Base-by-base conservation (phyloP, 2,113 vertebrate genomes). In the Tachysurus vachellii region DNA sequence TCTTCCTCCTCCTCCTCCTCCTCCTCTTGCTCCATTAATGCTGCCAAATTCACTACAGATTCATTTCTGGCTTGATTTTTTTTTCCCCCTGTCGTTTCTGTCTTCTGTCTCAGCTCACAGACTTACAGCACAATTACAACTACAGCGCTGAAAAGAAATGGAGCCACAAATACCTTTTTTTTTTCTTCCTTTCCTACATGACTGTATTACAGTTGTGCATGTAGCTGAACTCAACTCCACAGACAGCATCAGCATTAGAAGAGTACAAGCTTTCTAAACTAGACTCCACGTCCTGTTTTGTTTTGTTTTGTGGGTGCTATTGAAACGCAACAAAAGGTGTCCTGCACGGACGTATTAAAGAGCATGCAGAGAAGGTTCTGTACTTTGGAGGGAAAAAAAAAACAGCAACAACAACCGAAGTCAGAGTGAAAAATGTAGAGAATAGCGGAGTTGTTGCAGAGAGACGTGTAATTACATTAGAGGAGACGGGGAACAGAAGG, bases 381-480 rank as follows among this genome's bases (percentile, higher is more conserved):
- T 36, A 26, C 54, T 31, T 19, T 13, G 5, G 47, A 75, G 14
- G 26, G 28, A 13, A 11, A 19, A 16, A 76, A 6, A 26, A 42
- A 12, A 73, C 8, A 42, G 10, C 21, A 19, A 44, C 11, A 12
- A 16, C 73, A 31, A 28, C 47, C 10, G 50, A 31, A 8, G 56
- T 80, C 47, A 83, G 57, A 87, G 85, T 91, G 70, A 90, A 91
- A 91, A 82, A 88, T 85, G 77, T 91, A 26, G 31, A 21, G 79
- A 81, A 61, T 59, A 81, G 79, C 79, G 87, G 81, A 90, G 93
- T 93, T 92, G 90, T 90, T 86, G 86, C 88, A 89, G 80, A 62
- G 87, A 88, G 88, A 85, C 89, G 88, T 93, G 93, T 93, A 94
- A 94, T 94, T 93, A 85, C 92, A 93, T 94, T 92, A 94, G 87